These are phyloP conservation scores for Clarias platycephalus DNA, from an alignment of 2,797 vertebrate genomes.

Conservation along the genomic window DNA sequence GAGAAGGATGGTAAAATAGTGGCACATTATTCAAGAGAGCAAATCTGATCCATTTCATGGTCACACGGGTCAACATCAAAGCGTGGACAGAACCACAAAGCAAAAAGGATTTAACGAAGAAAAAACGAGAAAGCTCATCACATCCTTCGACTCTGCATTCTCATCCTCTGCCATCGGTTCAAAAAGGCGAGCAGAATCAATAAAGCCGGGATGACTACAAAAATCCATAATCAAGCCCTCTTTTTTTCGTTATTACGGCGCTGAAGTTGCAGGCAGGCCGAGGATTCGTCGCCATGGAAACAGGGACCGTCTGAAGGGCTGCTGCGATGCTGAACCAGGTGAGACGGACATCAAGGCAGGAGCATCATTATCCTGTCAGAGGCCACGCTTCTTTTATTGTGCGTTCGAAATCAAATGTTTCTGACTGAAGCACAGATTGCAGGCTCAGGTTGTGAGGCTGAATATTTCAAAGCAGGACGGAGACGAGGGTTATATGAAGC, in stretches of 20 bases:
- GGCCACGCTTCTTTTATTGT: conserved; percentile 52
- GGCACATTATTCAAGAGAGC: background rate
- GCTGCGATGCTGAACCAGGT: conserved; percentile 69
- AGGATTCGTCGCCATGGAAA: conserved; percentile 77
- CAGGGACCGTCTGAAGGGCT: conserved; percentile 69
- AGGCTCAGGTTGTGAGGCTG: background rate
- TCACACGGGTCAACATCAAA: background rate
- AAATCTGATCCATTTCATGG: background rate
- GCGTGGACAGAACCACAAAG: background rate
- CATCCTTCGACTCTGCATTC: conserved; percentile 52
- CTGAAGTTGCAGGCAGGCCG: conserved; percentile 64
- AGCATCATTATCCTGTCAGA: conserved; percentile 66
- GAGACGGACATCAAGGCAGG: conserved; percentile 66
- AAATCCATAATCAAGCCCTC: conserved; percentile 72
- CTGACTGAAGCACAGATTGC: background rate
- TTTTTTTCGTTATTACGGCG: conserved; percentile 65
- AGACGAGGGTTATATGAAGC: background rate
- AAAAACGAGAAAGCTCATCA: conserved; percentile 38
- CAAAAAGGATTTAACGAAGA: conserved; percentile 18
- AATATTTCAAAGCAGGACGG: background rate
- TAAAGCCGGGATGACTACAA: conserved; percentile 59
- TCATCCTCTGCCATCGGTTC: conserved; percentile 23
- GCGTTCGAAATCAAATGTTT: conserved; percentile 55
- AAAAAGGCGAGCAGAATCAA: conserved; percentile 65
- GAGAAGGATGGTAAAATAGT: background rate